Conservation (phyloP, 2,797 vertebrate genomes). For the Anomalospiza imberbis region DNA sequence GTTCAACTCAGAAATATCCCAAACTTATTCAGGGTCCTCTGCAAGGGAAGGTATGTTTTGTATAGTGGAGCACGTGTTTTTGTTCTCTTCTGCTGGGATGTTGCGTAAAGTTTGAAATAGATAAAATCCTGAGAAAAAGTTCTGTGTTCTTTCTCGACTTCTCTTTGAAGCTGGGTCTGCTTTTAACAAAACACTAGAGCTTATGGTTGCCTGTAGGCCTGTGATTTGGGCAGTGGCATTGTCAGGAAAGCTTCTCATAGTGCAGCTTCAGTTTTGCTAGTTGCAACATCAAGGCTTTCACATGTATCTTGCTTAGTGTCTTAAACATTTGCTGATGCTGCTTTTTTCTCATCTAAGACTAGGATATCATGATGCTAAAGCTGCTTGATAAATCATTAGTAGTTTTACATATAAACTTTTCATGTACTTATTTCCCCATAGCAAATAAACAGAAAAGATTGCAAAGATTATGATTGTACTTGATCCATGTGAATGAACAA, state of each 20-base stretch:
- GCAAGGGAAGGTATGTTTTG: slow-evolving; percentile 79
- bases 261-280: neutral
- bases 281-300: neutral
- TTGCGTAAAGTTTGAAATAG: neutral
- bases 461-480: neutral
- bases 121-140: neutral
- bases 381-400: neutral
- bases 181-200: neutral
- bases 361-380: neutral
- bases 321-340: neutral
- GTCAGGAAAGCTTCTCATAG: neutral
- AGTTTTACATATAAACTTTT: neutral
- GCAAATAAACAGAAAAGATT: neutral
- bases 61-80: neutral
- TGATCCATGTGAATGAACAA: neutral
- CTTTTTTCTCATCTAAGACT: neutral
- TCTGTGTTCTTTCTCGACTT: neutral
- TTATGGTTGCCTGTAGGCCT: neutral
- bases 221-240: neutral
- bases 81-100: neutral
- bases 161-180: neutral
- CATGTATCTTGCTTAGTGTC: neutral
- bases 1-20: slow-evolving; percentile 84
- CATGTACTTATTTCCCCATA: neutral
- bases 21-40: slow-evolving; percentile 84